Evolutionary conservation across 2,113 vertebrate genomes (phyloP).

Genomic region (Cheilinus undulatus): DNA sequence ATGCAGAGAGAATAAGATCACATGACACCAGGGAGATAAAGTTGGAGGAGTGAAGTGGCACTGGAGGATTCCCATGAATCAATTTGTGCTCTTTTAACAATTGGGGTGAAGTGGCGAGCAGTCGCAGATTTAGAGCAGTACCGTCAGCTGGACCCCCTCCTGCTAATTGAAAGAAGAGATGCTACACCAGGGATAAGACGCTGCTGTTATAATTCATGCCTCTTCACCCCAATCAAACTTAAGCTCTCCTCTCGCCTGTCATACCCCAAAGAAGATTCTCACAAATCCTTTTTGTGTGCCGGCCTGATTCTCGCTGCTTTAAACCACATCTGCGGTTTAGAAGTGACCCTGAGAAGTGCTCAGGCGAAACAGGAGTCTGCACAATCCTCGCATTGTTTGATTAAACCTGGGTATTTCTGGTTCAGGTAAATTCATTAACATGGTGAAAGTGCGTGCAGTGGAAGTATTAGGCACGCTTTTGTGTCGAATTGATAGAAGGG

Average conservation of each 20-base stretch:
- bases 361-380: background rate
- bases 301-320: background rate
- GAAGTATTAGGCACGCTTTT: conserved; percentile 35
- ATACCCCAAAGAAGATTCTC: conserved; percentile 41
- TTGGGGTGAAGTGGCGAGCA: conserved; percentile 21
- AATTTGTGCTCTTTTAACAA: conserved; percentile 25
- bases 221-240: conserved; percentile 52
- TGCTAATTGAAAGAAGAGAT: conserved; percentile 70
- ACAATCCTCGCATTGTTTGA: conserved; percentile 5
- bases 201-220: conserved; percentile 47
- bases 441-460: conserved; percentile 12
- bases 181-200: conserved; percentile 41
- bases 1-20: background rate
- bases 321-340: no score
- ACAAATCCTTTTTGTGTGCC: conserved; percentile 62
- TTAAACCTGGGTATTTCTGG: conserved; percentile 22
- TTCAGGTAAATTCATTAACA: conserved; percentile 29
- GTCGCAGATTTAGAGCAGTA: conserved; percentile 33
- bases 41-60: conserved; percentile 3
- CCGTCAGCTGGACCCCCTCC: conserved; percentile 4
- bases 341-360: conserved; percentile 44
- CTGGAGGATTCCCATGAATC: conserved; percentile 36
- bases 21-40: conserved; percentile 20
- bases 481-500: conserved; percentile 49
- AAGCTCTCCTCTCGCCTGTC: conserved; percentile 53